Evolutionary conservation across 2,797 vertebrate species (phyloP), one percentile per base, ranked within the genome.

Genomic region (Brachyalestes nurse): DNA sequence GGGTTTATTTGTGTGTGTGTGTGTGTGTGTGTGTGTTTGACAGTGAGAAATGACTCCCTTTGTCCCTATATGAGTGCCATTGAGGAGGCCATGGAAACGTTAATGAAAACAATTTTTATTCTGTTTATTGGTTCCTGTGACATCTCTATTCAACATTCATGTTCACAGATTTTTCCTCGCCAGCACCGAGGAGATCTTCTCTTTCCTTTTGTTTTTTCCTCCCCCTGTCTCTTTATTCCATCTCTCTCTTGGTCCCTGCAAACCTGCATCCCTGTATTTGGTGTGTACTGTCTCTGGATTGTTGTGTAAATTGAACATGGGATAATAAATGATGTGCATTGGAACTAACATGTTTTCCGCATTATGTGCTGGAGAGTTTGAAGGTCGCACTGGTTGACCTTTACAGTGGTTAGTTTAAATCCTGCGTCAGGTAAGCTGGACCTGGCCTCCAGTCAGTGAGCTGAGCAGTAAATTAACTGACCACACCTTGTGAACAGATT

Each of bases 231-330:
- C 70, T 74, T 75, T 61, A 28, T 76, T 70, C 14, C 70, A 42
- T 25, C 17, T 71, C 84, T 67, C 79, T 61, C 69, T 77, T 78
- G 72, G 81, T 84, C 81, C 83, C 78, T 80, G 85, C 89, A 83
- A 89, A 40, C 87, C 85, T 90, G 88, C 85, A 83, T 87, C 86
- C 83, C 84, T 88, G 85, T 86, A 87, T 85, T 84, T 88, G 83
- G 70, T 87, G 87, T 91, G 87, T 90, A 82, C 74, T 83, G 80
- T 90, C 88, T 87, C 74, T 84, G 80, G 73, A 90, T 88, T 82
- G 89, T 89, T 88, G 89, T 93, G 89, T 89, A 87, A 82, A 77
- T 87, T 85, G 87, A 91, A 88, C 83, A 92, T 90, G 91, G 90
- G 91, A 91, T 86, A 92, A 93, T 87, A 91, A 86, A 90, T 71